Evolutionary conservation across 2,113 vertebrate genomes (phyloP), one percentile per base, ranked within the genome.

Genomic region (Prochilodus magdalenae): DNA sequence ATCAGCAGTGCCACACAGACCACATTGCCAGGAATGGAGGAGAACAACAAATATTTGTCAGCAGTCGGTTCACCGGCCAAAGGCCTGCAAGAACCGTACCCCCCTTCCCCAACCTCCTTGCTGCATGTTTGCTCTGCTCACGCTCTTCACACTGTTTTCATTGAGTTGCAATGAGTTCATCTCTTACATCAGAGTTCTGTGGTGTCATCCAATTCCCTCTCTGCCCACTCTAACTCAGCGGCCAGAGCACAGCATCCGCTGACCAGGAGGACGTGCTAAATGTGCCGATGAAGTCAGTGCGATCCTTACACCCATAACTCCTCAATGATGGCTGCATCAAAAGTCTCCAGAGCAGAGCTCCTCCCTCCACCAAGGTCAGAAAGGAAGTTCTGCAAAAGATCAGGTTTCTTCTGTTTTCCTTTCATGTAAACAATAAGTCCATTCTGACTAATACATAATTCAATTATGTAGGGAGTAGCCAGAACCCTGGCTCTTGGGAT

Each of bases 391-490:
- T 66, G 49, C 36, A 47, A 71, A 60, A 51, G 49, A 75, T 69
- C 26, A 13, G 36, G 59, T 78, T 79, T 59, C 33, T 47, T 53
- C 83, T 65, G 63, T 36, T 49, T 75, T 67, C n/a, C 18, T 2
- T 87, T 91, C 86, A 74, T 87, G 82, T 86, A 88, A 89, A 89
- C 87, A 89, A 88, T 86, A 69, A 82, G 80, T 80, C 79, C 86
- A 90, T 83, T 86, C 77, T 79, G 71, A 82, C 80, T 81, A 79
- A 77, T 36, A 80, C 78, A 88, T 90, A 86, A 91, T 88, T 88
- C 85, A 83, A 92, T 92, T 90, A 81, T 44, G 51, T 76, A 24
- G 36, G 72, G 79, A 66, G 79, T 51, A 70, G 71, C 79, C 24
- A 36, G 59, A 74, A 66, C 40, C 78, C 79, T 90, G 66, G 33